A percentile compares a stretch with the other conserved stretches of the same genome.
These are phyloP conservation scores for Azorinus chamasolen DNA, from an alignment of 2,888 invertebrate genomes.

Conservation along the genomic window DNA sequence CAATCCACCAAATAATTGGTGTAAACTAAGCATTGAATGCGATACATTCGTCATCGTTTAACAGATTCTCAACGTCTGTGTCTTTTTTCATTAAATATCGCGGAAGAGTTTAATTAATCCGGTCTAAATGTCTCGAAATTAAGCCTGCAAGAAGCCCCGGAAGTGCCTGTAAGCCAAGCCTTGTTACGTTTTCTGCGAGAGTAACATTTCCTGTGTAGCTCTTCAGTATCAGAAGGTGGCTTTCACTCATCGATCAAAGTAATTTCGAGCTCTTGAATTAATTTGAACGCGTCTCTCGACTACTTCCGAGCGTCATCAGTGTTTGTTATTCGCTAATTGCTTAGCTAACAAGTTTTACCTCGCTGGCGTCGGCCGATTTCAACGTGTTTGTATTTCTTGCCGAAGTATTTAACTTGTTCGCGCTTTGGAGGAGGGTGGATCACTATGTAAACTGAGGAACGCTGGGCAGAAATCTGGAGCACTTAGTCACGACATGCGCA, in stretches of 20 bases:
- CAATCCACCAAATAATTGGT: no score
- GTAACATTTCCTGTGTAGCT: background rate
- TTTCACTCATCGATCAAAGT: slow-evolving; percentile 13
- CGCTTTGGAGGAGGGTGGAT: slow-evolving; percentile 21
- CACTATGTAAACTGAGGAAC: background rate
- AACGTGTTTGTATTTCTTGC: slow-evolving; percentile 40
- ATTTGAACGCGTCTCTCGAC: slow-evolving; percentile 17
- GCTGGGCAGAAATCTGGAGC: no score
- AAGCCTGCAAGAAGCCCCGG: no score
- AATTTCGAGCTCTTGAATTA: slow-evolving; percentile 26
- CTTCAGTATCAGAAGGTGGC: slow-evolving; percentile 1
- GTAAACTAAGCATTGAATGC: no score
- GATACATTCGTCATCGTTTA: no score
- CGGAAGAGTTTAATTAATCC: no score
- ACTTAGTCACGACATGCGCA: no score
- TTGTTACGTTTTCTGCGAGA: background rate
- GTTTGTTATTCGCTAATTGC: slow-evolving; percentile 43
- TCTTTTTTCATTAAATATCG: no score
- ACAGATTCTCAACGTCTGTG: no score
- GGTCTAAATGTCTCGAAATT: no score
- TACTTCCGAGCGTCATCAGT: slow-evolving; percentile 3
- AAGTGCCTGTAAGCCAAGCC: background rate
- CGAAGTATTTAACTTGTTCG: slow-evolving; percentile 30
- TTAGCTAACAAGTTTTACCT: slow-evolving; percentile 36
- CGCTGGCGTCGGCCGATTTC: slow-evolving; percentile 41